phyloP scores from a whole-genome alignment of 1,140 invertebrate species.

The Drosophila pallidifrons region DNA sequence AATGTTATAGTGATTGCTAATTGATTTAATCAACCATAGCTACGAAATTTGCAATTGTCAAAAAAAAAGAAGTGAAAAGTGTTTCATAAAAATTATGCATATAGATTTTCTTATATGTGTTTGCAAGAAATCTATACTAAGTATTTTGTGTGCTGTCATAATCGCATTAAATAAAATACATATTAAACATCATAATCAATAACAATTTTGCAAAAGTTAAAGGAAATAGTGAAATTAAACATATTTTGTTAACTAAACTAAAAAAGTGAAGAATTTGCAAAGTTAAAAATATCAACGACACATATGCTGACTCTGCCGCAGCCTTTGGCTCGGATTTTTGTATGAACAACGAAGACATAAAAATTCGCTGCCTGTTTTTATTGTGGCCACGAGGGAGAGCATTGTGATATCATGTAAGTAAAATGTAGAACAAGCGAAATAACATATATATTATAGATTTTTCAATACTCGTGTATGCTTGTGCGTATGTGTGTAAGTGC shows the following conservation, averaged over 20 bases:
- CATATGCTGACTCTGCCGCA: constrained; percentile 59
- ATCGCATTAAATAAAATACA: constrained; percentile 17
- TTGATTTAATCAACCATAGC: not conserved
- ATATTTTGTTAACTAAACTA: constrained; percentile 18
- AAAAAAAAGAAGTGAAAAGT: constrained; percentile 22
- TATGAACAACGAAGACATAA: constrained; percentile 52
- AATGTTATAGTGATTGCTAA: not conserved
- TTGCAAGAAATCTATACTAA: constrained; percentile 39
- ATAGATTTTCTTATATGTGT: constrained; percentile 33
- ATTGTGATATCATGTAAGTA: constrained; percentile 70
- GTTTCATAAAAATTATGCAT: constrained; percentile 30
- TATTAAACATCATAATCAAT: not conserved
- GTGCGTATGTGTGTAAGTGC: not conserved
- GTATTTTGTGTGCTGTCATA: constrained; percentile 57
- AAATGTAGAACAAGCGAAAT: constrained; percentile 65
- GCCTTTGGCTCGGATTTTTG: constrained; percentile 61
- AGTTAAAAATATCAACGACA: constrained; percentile 79
- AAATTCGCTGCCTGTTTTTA: constrained; percentile 58
- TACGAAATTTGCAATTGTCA: not conserved
- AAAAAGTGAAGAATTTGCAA: constrained; percentile 52
- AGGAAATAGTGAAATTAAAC: constrained; percentile 8
- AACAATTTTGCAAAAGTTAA: constrained; percentile 5
- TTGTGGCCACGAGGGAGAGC: constrained; percentile 66
- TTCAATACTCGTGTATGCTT: not conserved
- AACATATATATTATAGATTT: constrained; percentile 34